Evolutionary conservation across 2,113 vertebrate species (phyloP).

Genomic region (Pristiophorus japonicus): DNA sequence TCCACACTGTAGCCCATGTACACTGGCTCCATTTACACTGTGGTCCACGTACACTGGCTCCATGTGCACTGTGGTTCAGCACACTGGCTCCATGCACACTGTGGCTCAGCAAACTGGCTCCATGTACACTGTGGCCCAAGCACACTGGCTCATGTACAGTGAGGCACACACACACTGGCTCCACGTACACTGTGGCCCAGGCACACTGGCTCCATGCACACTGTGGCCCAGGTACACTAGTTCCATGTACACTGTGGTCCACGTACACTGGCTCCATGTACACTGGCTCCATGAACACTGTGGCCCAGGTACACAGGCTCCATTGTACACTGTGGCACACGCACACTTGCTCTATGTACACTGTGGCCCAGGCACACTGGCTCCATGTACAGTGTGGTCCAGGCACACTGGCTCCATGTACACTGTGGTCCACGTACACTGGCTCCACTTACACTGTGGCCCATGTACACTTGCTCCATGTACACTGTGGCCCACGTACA

Average conservation of each 20-base stretch:
- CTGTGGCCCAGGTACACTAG: too few relatives aligned
- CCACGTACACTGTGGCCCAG: background rate
- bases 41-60: too few relatives aligned
- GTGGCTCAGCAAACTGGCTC: background rate
- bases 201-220: too few relatives aligned
- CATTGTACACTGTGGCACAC: too few relatives aligned
- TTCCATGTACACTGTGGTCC: too few relatives aligned
- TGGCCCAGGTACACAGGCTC: too few relatives aligned
- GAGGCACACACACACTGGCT: too few relatives aligned
- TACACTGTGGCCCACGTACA: background rate
- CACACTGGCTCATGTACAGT: too few relatives aligned
- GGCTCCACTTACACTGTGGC: too few relatives aligned
- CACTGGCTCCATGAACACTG: background rate
- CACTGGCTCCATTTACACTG: background rate
- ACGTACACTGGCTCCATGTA: background rate
- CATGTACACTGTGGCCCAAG: background rate
- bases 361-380: background rate
- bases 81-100: too few relatives aligned
- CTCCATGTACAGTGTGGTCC: background rate
- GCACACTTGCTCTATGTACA: too few relatives aligned
- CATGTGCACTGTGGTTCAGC: too few relatives aligned
- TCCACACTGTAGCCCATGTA: background rate
- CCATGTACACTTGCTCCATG: background rate
- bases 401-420: background rate
- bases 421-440: background rate